phyloP scores from a whole-genome alignment of 2,797 vertebrate species.

The Cheirogaleus major region DNA sequence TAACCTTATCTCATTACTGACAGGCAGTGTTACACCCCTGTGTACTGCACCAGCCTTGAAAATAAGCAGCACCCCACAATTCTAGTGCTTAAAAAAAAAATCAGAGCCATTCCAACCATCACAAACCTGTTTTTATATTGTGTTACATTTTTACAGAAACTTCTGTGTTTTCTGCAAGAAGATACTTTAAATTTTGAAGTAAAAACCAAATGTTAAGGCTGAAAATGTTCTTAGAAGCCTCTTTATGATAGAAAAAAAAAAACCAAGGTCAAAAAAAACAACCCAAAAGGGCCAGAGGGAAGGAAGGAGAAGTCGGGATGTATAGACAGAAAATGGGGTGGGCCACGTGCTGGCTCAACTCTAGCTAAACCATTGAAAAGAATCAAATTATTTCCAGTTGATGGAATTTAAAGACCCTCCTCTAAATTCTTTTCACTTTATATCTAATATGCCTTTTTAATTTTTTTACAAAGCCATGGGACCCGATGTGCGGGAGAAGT shows the following conservation, averaged over 20 bases:
- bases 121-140: not conserved
- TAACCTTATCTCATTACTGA: not conserved
- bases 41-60: not conserved
- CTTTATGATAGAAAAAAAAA: not conserved
- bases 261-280: not conserved
- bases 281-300: too few species aligned
- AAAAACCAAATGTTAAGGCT: constrained; percentile 11
- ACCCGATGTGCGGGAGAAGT: constrained; percentile 98
- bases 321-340: not conserved
- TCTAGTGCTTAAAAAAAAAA: not conserved
- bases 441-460: constrained; percentile 42
- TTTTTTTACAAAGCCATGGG: constrained; percentile 91
- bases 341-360: not conserved
- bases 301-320: not conserved
- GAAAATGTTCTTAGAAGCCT: constrained; percentile 27
- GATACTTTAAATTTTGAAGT: constrained; percentile 37
- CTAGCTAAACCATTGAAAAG: not conserved
- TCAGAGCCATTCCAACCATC: not conserved
- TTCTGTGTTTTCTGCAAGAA: not conserved
- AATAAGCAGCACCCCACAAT: not conserved
- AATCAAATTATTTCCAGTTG: not conserved
- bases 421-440: not conserved
- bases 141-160: not conserved
- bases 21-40: not conserved
- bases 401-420: not conserved